Base-by-base conservation (phyloP, 2,888 invertebrate species). In the Dasypogon diadema region DNA sequence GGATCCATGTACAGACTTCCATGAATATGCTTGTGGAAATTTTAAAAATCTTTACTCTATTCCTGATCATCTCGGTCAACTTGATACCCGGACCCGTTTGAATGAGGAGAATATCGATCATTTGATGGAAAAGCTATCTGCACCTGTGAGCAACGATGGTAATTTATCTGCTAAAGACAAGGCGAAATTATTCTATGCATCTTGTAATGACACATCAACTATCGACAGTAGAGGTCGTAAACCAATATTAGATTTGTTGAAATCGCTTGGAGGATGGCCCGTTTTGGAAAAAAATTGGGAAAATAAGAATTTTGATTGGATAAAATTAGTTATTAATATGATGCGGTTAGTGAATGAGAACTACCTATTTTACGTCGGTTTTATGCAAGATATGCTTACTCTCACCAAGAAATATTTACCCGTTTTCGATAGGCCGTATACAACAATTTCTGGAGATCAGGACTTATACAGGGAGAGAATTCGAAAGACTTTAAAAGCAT, bases 21-120 rank as follows among this genome's bases (percentile, higher is more conserved):
- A 30, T 30, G 30, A 30, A 8, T 30, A 30, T 8, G 58, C 58
- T 6, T 58, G 58, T 16, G 58, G 58, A 26, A 26, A 58, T 26
- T 58, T n/a, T 26, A 10, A 58, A 14, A 34, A 26, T 10, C 14
- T 26, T 6, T 18, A 58, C 16, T 30, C 58, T 14, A 58, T 18
- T 14, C 58, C 58, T 3, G 6, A 14, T 8, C 4, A 58, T 58
- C 26, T 14, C 12, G 58, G 30, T n/a, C 26, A 30, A 26, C 18
- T 58, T 26, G 30, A 58, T 30, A n/a, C 16, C 16, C 5, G 6
- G 6, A 1, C n/a, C 1, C 14, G 14, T 6, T 14, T 34, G 10
- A 18, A n/a, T 2, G 58, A 58, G 10, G 1, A 30, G 14, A 58
- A 58, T 58, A 6, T 30, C 1, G 34, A 34, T 6, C 3, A 6